phyloP scores from a whole-genome alignment of 2,888 invertebrate species.

The Nephrocerus scutellatus region DNA sequence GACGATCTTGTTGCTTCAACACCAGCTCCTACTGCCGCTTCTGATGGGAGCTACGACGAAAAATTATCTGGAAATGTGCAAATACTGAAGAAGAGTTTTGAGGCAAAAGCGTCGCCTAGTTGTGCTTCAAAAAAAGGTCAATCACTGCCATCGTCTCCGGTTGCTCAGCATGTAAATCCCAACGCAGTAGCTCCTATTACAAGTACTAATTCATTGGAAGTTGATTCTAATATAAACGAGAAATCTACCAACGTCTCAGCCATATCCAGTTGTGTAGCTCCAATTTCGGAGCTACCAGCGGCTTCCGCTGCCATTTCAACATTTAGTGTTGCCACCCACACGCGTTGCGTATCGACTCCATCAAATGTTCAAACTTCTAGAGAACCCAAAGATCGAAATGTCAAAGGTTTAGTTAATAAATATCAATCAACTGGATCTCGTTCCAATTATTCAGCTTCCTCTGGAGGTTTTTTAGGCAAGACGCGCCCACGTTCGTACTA shows the following conservation, averaged over 20 bases:
- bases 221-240: constrained; percentile 14
- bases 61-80: constrained; percentile 66
- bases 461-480: constrained; percentile 24
- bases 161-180: constrained; percentile 49
- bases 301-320: constrained; percentile 5
- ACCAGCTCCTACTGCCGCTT: constrained; percentile 28
- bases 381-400: constrained; percentile 58
- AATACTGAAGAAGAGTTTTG: constrained; percentile 81
- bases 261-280: constrained; percentile 4
- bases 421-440: constrained; percentile 54
- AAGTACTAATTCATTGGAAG: constrained; percentile 26
- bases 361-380: constrained; percentile 27
- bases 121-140: constrained; percentile 42
- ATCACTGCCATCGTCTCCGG: constrained; percentile 59
- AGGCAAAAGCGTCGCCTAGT: constrained; percentile 57
- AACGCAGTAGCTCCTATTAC: constrained; percentile 31
- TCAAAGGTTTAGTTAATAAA: constrained; percentile 67
- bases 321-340: neutral
- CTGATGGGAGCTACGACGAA: constrained; percentile 29
- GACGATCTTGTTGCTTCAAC: constrained; percentile 27
- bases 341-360: constrained; percentile 11
- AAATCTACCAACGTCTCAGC: constrained; percentile 18
- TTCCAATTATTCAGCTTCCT: constrained; percentile 24
- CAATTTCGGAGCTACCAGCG: constrained; percentile 8
- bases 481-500: constrained; percentile 44